Evolutionary conservation across 2,113 vertebrate species (phyloP), one percentile per base, ranked within the genome.

Genomic region (Romanogobio albipinnatus): DNA sequence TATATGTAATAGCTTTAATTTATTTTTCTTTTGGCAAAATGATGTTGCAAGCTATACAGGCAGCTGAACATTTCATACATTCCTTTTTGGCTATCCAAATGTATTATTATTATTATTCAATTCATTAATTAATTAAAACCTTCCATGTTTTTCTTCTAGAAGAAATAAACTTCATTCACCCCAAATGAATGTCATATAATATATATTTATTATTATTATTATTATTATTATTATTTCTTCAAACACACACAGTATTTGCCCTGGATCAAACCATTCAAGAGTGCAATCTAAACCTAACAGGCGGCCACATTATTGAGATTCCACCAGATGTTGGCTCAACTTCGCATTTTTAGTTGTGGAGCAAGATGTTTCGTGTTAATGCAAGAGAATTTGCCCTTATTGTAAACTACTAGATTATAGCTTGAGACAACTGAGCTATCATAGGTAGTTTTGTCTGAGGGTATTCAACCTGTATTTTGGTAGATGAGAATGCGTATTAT

Each of bases 1-100:
- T 78, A 85, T 68, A 70, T 45, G 53, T 70, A 1, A 81, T 76
- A 45, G 53, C 36, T 71, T 73, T 81, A 70, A 74, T 84, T 43
- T 79, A 6, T 68, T 24, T 77, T 51, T 86, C 81, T 90, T 89
- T 90, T 86, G 88, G 90, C 66, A 89, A 45, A 90, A 78, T 33
- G 71, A 88, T 81, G 33, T 74, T 84, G 78, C 71, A 87, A 89
- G 90, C 89, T 87, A 68, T 82, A 49, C 73, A 82, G 17, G 74
- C 89, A 87, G 83, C 51, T 59, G 14, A 86, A 89, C 84, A 43
- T 82, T 82, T 84, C 85, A 71, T 85, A 90, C 87, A 90, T 90
- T 92, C 82, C 77, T 73, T 86, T 90, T 87, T 88, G 78, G 87
- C 85, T 88, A 75, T 81, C 76, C 13, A 86, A 66, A 33, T 45